Evolutionary conservation across 2,888 invertebrate genomes (phyloP), one percentile per base, ranked within the genome.

Genomic region (Tortrix viridana): DNA sequence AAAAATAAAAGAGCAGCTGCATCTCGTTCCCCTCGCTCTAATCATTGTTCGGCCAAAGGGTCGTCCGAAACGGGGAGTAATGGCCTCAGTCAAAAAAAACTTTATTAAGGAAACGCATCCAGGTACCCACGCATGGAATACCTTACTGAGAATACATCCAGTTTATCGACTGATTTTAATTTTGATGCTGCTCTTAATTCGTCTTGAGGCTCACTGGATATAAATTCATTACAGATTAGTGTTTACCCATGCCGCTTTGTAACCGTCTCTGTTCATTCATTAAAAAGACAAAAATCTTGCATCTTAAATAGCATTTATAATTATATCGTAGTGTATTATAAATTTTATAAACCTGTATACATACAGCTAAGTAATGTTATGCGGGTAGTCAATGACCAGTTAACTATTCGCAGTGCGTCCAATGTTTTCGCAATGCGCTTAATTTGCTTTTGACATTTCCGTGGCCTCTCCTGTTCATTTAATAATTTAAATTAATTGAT

Each of bases 1-100:
- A 84, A 80, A 74, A 81, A 81, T 80, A 88, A 86, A 88, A 84
- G 85, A 89, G 87, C 92, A 92, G 92, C 92, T 91, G 92, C 91
- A 86, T 81, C 75, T 80, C 72, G 80, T 76, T 83, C 87, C 89
- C 87, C 88, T 86, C 84, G 71, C 73, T 84, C 80, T 84, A 83
- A 86, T 86, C 82, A 89, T 89, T 89, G 88, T 90, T 84, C 84
- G 80, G 73, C 83, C 85, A 86, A 81, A 87, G 87, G 89, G 90
- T 87, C 89, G 84, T 82, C 85, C 80, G 77, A 84, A 84, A 82
- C 81, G 80, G 86, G 85, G 89, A 89, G 87, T 86, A 86, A 82
- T 84, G 82, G 81, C 81, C 85, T 82, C 72, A 79, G 74, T 81
- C 83, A 85, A 85, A 78, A 87, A 76, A 81, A 79, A 75, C 68